Evolutionary conservation across 2,113 vertebrate species (phyloP), one percentile per base, ranked within the genome.

Genomic region (Scophthalmus maximus): DNA sequence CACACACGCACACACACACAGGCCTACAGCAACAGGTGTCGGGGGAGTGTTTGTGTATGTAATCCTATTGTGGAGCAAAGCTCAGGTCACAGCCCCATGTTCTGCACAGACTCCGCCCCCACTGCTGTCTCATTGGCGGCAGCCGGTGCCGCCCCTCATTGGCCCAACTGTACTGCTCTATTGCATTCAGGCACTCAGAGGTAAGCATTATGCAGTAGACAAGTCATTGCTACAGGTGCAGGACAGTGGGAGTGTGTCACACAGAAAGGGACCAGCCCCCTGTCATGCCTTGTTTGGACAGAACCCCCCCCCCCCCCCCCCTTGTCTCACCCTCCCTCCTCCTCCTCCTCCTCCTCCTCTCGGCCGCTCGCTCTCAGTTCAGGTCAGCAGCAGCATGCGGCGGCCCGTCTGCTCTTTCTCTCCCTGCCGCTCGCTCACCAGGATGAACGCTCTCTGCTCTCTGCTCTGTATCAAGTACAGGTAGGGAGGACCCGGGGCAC

Each of bases 381-480:
- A 44, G 49, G 61, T 64, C 60, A 73, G 59, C 71, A 36, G 57
- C 73, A 82, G 46, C 72, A 79, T 85, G 82, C 25, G 15, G 66
- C 73, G 61, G 62, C 49, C 20, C 23, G 42, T 61, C 64, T 56
- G 42, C 52, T 71, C 53, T 29, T 56, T 34, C 52, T 71, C 53
- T 29, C 62, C 40, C 57, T 47, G 44, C 68, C 38, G 57, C 55
- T 34, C 46, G 59, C 68, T 79, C 68, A 46, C 61, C 68, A 75
- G 76, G 59, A 88, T 83, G 83, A 85, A 88, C 20, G 63, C 73
- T n/a, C 34, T 87, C 27, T 81, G 82, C 40, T 85, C 82, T 76
- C 63, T 88, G 67, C 63, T 88, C 59, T 83, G 82, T 85, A 63
- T 83, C 71, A 88, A 83, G 72, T 81, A 88, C 86, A 88, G 77